Percentiles rank a stretch among this genome's conserved stretches.
phyloP scores from a whole-genome alignment of 2,888 invertebrate species.

The Xylota sylvarum region DNA sequence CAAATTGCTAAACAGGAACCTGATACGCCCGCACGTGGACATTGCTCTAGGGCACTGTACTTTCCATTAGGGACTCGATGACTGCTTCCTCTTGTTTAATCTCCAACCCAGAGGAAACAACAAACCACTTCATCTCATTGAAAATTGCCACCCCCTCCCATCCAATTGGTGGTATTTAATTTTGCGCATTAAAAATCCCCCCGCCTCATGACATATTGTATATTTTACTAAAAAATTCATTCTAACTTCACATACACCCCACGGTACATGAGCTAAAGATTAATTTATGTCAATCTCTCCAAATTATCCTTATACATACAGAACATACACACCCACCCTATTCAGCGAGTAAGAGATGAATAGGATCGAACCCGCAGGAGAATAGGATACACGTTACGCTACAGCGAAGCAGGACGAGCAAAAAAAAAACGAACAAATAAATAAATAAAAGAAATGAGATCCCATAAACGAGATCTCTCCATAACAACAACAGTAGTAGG shows the following conservation, averaged over 20 bases:
- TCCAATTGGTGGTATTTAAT: constrained; percentile 24
- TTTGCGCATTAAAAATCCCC: constrained; percentile 11
- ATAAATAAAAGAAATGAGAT: constrained; percentile 70
- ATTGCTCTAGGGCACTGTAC: not conserved
- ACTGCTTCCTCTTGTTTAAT: not conserved
- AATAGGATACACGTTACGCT: not conserved
- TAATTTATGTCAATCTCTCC: constrained; percentile 71
- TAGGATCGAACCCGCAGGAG: constrained; percentile 3
- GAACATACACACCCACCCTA: not conserved
- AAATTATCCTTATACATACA: constrained; percentile 41
- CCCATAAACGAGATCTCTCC: constrained; percentile 69
- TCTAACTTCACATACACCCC: constrained; percentile 10
- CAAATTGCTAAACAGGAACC: not conserved
- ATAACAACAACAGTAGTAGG: constrained; percentile 35
- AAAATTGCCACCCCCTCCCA: not conserved
- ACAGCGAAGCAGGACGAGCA: not conserved
- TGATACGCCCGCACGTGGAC: not conserved
- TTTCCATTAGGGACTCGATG: not conserved
- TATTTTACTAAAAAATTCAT: constrained; percentile 30
- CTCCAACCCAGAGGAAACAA: not conserved
- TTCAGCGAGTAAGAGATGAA: not conserved
- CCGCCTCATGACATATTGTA: constrained; percentile 15
- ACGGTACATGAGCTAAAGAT: constrained; percentile 44
- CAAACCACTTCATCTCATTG: not conserved
- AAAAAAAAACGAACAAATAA: constrained; percentile 48